Evolutionary conservation across 2,888 invertebrate genomes (phyloP).

Genomic region (Ischnus inquisitorius): DNA sequence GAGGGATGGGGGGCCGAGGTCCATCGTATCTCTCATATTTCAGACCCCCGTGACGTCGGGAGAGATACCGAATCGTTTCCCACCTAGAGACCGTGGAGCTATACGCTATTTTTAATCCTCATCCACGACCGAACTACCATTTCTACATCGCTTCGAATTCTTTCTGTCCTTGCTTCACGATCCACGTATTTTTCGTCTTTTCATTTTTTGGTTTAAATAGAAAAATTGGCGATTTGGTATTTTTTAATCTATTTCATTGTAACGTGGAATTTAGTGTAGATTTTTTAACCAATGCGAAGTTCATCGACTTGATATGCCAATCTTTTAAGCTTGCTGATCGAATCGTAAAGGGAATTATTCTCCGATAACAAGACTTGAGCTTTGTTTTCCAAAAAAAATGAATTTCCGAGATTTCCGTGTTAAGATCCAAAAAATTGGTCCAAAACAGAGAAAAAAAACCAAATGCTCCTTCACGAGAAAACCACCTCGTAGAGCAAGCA

Average conservation of each 20-base stretch:
- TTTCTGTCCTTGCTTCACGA: background rate
- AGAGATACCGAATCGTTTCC: conserved; percentile 85
- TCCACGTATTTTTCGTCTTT: conserved; percentile 8
- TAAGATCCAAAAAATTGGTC: too few relatives aligned
- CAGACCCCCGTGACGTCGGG: conserved; percentile 84
- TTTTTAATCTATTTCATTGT: background rate
- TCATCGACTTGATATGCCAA: too few relatives aligned
- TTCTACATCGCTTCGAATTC: conserved; percentile 27
- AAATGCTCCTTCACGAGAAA: too few relatives aligned
- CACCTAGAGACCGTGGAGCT: conserved; percentile 80
- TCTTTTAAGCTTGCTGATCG: background rate
- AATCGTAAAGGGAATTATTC: background rate
- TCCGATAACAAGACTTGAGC: background rate
- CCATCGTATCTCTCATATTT: conserved; percentile 85
- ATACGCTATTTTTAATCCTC: conserved; percentile 68
- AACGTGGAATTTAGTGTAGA: background rate
- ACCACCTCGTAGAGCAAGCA: too few relatives aligned
- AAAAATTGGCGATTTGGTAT: background rate
- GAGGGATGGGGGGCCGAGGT: conserved; percentile 78
- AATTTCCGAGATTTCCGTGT: too few relatives aligned
- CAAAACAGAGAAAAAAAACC: too few relatives aligned
- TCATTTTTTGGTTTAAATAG: background rate
- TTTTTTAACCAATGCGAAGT: too few relatives aligned
- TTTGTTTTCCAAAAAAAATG: background rate
- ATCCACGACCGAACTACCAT: conserved; percentile 42